These are phyloP conservation scores for Chaetorhynchus papuensis DNA, from an alignment of 2,113 vertebrate species.

Conservation along the genomic window DNA sequence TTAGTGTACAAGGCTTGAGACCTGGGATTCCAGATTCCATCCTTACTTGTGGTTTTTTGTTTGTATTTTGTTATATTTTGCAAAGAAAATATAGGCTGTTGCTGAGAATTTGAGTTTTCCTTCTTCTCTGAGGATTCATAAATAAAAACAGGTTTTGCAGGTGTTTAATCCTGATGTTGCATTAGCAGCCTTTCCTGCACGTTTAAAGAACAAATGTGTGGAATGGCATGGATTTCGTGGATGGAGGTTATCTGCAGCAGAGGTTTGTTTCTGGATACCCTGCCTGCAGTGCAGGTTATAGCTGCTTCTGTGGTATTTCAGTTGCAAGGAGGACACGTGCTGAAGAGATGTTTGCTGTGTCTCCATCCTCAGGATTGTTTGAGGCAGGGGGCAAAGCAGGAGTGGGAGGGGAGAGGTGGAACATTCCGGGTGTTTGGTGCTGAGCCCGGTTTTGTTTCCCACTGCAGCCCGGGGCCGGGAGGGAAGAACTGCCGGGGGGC, in stretches of 20 bases:
- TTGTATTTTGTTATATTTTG: background rate
- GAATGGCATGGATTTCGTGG: background rate
- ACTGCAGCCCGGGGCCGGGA: conserved; percentile 84
- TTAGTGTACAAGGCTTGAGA: background rate
- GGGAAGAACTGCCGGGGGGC: conserved; percentile 83
- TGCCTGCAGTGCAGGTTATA: background rate
- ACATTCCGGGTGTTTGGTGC: rapidly evolving
- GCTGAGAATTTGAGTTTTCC: background rate
- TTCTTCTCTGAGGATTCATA: background rate
- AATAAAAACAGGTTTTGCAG: background rate
- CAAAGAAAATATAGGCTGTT: background rate
- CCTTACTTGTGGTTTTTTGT: background rate
- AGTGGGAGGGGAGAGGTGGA: background rate
- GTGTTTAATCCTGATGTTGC: background rate
- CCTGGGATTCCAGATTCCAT: background rate
- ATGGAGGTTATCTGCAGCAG: background rate
- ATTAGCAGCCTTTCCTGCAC: background rate
- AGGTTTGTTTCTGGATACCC: background rate
- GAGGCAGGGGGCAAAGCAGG: background rate
- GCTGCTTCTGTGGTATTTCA: background rate
- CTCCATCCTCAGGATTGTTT: background rate
- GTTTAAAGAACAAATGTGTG: background rate
- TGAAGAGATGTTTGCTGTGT: background rate
- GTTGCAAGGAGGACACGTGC: background rate
- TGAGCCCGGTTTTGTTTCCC: background rate